Evolutionary conservation across 2,888 invertebrate species (phyloP).

Genomic region (Melanostoma mellinum): DNA sequence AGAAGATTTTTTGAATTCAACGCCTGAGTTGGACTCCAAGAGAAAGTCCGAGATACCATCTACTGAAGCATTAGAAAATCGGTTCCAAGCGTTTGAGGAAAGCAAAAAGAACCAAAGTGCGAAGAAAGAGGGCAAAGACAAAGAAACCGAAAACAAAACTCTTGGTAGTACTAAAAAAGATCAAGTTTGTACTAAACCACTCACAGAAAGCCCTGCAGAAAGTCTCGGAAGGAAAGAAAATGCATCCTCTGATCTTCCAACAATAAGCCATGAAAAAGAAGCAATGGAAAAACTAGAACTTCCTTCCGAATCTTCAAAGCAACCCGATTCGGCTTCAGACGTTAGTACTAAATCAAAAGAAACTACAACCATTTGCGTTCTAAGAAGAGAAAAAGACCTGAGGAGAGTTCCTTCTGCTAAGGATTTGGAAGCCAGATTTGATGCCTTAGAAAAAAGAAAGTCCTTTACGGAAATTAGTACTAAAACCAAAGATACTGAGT

Average conservation of each 20-base stretch:
- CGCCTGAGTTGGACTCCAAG: not conserved
- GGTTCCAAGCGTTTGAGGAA: conserved; percentile 78
- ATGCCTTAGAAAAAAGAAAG: conserved; percentile 43
- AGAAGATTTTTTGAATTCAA: not conserved
- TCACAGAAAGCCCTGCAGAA: conserved; percentile 5
- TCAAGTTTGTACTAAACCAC: not conserved
- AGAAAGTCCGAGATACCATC: conserved; percentile 76
- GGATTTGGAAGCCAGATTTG: conserved; percentile 36
- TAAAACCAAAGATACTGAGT: conserved; percentile 9
- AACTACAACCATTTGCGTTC: not conserved
- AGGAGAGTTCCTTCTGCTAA: conserved; percentile 18
- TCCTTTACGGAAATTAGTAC: conserved; percentile 7
- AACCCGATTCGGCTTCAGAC: not conserved
- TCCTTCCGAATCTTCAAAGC: not conserved
- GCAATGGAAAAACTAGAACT: conserved; percentile 40
- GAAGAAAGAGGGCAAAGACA: not conserved
- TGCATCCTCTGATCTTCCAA: not conserved
- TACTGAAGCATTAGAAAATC: conserved; percentile 79
- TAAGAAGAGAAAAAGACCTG: not conserved
- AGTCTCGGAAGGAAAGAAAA: not conserved
- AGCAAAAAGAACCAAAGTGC: not conserved
- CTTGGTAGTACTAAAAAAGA: no score
- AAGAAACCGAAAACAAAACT: no score
- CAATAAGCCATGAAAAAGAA: not conserved
- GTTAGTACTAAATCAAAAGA: conserved; percentile 8